Evolutionary conservation across 2,113 vertebrate genomes (phyloP), one percentile per base, ranked within the genome.

Genomic region (Protomyctophum bolini): DNA sequence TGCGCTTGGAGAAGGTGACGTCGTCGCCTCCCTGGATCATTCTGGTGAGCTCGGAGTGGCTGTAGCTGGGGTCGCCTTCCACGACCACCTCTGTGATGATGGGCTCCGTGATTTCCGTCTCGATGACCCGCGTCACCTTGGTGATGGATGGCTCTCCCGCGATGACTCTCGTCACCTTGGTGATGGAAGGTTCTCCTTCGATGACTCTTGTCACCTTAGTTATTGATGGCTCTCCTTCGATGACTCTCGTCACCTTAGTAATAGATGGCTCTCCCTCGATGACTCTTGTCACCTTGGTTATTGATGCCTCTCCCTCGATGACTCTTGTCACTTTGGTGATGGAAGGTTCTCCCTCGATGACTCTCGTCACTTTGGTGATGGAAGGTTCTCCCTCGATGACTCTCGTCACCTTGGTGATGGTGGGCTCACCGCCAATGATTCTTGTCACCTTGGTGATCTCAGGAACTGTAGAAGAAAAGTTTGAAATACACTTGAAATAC

Each of bases 391-490:
- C 21, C 48, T 70, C 15, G 3, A 81, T 41, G 9, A 72, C 68
- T 28, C 51, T 21, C 4, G 54, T 70, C 6, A 77, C 67, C 12
- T 51, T 76, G 3, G 59, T 47, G 85, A 94, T 82, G 45, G 93
- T 91, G 70, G 93, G 90, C 41, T 92, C 89, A 60, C 89, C 91
- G 89, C 93, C 90, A 73, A 90, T 80, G 50, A 92, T 63, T 41
- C 33, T 41, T 41, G 33, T 41, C 28, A 84, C 45, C 59, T 28
- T 4, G 0, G 76, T 77, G 21, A 73, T 1, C 0, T 33, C 33
- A 33, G 33, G 33, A 41, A 41, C 33, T 41, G 33, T 41, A 41
- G 33, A 41, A 41, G 33, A 41, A 4, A 41, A 3, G 33, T 41
- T 41, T 41, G 21, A 21, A 21, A 21, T 21, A n/a, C n/a, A n/a